These are phyloP conservation scores for Archivesica marissinica DNA, from an alignment of 1,140 invertebrate species.

Conservation along the genomic window DNA sequence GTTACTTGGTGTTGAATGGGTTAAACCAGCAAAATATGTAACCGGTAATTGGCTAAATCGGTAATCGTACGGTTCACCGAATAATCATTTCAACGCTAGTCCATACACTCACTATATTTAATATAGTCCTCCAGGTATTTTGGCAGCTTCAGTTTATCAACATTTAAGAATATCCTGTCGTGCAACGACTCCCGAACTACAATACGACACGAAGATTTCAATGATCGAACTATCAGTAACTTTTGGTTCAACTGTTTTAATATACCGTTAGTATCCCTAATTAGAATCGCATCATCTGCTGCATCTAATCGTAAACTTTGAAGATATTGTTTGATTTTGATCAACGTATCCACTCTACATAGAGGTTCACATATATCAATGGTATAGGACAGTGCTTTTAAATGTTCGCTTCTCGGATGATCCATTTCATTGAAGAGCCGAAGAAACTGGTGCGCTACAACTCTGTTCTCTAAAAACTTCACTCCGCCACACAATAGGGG, in stretches of 20 bases:
- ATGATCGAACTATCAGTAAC: slow-evolving; percentile 34
- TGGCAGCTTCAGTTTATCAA: slow-evolving; percentile 50
- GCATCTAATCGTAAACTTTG: neutral
- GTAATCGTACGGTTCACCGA: too few relatives aligned
- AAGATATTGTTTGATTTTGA: neutral
- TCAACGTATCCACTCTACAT: neutral
- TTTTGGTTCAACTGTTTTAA: neutral
- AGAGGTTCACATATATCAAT: neutral
- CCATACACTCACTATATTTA: slow-evolving; percentile 23
- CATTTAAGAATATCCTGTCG: slow-evolving; percentile 53
- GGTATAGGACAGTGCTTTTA: neutral
- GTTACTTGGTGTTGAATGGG: too few relatives aligned
- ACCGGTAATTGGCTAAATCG: too few relatives aligned
- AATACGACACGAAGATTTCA: slow-evolving; percentile 55
- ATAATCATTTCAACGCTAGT: too few relatives aligned
- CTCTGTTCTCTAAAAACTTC: neutral
- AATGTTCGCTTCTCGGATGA: neutral
- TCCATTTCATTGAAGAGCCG: neutral
- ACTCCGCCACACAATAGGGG: neutral
- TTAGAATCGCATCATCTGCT: too few relatives aligned
- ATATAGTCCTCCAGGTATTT: slow-evolving; percentile 56
- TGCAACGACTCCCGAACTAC: slow-evolving; percentile 51
- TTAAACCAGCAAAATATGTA: too few relatives aligned
- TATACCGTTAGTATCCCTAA: neutral
- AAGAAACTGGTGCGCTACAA: neutral